Evolutionary conservation across 1,140 invertebrate genomes (phyloP).

Genomic region (Antheraea pernyi): DNA sequence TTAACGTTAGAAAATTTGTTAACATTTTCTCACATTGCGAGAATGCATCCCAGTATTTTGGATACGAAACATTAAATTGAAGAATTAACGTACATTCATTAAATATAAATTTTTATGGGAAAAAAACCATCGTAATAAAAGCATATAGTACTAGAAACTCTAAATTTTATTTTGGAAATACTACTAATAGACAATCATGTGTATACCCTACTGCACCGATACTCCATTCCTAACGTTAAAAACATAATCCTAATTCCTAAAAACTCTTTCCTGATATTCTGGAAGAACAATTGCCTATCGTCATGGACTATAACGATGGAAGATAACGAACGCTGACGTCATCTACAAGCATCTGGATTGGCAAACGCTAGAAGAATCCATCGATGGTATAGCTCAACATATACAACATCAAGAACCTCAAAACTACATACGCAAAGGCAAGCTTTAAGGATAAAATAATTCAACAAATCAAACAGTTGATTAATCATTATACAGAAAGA

Average conservation of each 20-base stretch:
- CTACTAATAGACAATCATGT: conserved; percentile 14
- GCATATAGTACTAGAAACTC: conserved; percentile 23
- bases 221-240: conserved; percentile 30
- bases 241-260: conserved; percentile 30
- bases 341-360: conserved; percentile 36
- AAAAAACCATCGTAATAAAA: conserved; percentile 30
- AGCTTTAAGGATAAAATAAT: conserved; percentile 27
- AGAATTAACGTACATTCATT: conserved; percentile 19
- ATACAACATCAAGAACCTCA: conserved; percentile 23
- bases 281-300: conserved; percentile 33
- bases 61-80: conserved; percentile 4
- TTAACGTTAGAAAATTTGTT: conserved; percentile 29
- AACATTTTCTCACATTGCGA: conserved; percentile 31
- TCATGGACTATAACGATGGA: conserved; percentile 22
- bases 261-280: conserved; percentile 30
- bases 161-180: conserved; percentile 26
- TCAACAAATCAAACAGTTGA: conserved; percentile 35
- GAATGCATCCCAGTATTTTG: conserved; percentile 29
- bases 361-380: conserved; percentile 17
- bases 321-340: conserved; percentile 21
- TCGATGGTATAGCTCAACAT: conserved; percentile 21
- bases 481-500: conserved; percentile 24
- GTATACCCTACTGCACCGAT: conserved; percentile 23
- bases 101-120: conserved; percentile 25
- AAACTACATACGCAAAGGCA: conserved; percentile 19